Base-by-base conservation (phyloP, 2,888 invertebrate genomes). In the Eupithecia dodoneata region DNA sequence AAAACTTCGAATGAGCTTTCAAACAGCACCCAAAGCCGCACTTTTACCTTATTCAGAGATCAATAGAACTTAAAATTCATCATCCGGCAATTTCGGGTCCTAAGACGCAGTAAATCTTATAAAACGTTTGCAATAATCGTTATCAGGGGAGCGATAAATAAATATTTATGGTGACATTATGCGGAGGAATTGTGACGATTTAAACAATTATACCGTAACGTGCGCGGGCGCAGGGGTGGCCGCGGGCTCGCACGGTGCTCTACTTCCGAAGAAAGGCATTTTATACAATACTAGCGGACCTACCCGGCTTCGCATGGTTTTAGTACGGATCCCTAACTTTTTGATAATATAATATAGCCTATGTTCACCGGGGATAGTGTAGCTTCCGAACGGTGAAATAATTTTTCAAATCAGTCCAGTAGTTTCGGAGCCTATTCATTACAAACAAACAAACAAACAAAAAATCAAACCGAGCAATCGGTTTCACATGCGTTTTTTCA, bases 161-260 rank as follows among this genome's bases (percentile, higher is more conserved):
- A 93, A 92, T 92, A 92, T 93, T 92, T 89, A 92, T 92, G 84
- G 87, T 84, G 86, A 85, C 86, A 88, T 89, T 87, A 92, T 91
- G 91, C 91, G 90, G 90, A 85, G 87, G 91, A 90, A 91, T 93
- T 92, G 92, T 92, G 89, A 92, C 92, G 92, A 92, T 93, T 93
- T 92, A 89, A 91, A 92, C 92, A 93, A 93, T 93, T 93, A 92
- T 87, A 87, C 87, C 84, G 87, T 91, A 92, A 90, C 90, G 88
- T 87, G 85, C 83, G 82, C 83, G 79, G 82, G 79, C 90, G 86
- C 87, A 86, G 90, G 65, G 91, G 91, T 90, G 91, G 90, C 85
- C 90, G 76, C 30, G 15, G n/a, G 70, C 74, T 10, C 15, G 82
- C 0, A 85, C 15, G 82, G 71, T 42, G 66, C 66, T 42, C 66